Conservation (phyloP, 2,888 invertebrate species). For the Cylindroiulus punctatus region DNA sequence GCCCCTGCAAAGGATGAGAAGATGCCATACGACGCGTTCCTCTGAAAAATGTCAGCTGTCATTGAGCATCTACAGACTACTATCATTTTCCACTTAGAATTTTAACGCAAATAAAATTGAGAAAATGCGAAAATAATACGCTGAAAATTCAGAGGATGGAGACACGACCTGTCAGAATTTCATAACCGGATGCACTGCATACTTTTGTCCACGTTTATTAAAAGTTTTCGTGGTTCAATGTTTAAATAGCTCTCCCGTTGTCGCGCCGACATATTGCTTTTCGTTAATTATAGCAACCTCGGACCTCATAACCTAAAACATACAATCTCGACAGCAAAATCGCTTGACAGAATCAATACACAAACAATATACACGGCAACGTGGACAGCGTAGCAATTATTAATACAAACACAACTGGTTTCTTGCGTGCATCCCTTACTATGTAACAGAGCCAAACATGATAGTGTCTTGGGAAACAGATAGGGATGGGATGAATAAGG, state of each 20-base stretch:
- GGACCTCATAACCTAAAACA: conserved; percentile 36
- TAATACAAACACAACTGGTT: conserved; percentile 3
- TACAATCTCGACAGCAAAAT: background rate
- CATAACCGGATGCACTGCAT: background rate
- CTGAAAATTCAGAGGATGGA: background rate
- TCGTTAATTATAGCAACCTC: conserved; percentile 11
- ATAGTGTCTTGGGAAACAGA: background rate
- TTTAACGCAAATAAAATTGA: background rate
- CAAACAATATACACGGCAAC: background rate
- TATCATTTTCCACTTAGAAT: conserved; percentile 19
- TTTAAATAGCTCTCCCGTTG: conserved; percentile 4
- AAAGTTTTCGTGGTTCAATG: background rate
- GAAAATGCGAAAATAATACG: background rate
- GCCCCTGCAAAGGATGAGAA: conserved; percentile 4
- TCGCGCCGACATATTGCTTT: conserved; percentile 8
- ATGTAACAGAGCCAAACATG: background rate
- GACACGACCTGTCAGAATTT: background rate
- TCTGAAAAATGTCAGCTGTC: conserved; percentile 35
- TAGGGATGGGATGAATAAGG: too few species aligned
- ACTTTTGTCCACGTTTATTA: background rate
- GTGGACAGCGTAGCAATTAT: background rate
- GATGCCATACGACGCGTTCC: conserved; percentile 8
- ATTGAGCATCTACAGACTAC: background rate
- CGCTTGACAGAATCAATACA: background rate
- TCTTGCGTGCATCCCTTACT: background rate